Base-by-base conservation (phyloP, 35 echinoderm and acorn worm genomes). In the Ophiothrix spiculata region DNA sequence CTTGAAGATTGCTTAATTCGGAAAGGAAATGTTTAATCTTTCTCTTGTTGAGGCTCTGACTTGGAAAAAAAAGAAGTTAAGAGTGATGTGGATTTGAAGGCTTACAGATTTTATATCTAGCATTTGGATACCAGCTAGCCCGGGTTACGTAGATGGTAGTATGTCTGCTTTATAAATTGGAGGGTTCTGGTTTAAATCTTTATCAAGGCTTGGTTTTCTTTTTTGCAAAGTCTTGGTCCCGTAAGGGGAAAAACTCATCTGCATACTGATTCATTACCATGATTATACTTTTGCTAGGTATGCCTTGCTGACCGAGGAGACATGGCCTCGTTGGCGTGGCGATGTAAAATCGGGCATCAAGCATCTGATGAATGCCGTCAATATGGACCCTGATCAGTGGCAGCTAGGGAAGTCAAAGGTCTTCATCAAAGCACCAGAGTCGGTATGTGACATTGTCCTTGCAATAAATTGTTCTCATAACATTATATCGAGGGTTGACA, bases 361-460 rank as follows among this genome's bases (percentile, higher is more conserved):
- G 39, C 95, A 98, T 69, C 84, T 94, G 0, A 87, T 98, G 82
- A 86, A 85, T 34, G 83, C 88, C 36, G 95, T 98, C 35, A 93
- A 92, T 79, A 98, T 98, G 95, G 95, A 98, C 31, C 54, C 75
- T 23, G 95, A 98, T 39, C 92, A 98, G 75, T 98, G 73, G 75
- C 95, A 98, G 79, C 82, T 98, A 11, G 95, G 95, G 19, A 98
- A 56, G 75, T 79, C 81, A n/a, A 98, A 98, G 80, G 86, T 98
- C 69, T 98, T 94, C 82, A 91, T 94, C 86, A 98, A 93, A 82
- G 88, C 88, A 56, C 95, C 95, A 37, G 95, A 98, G 80, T 98
- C 95, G 23, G 95, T 98, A 83, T 91, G 95, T 86, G 0, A n/a
- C 81, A 38, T 10, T 82, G 25, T 82, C 0, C 29, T 19, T 11